phyloP scores from a whole-genome alignment of 2,888 invertebrate species.

The Lasioglossum villosulum region DNA sequence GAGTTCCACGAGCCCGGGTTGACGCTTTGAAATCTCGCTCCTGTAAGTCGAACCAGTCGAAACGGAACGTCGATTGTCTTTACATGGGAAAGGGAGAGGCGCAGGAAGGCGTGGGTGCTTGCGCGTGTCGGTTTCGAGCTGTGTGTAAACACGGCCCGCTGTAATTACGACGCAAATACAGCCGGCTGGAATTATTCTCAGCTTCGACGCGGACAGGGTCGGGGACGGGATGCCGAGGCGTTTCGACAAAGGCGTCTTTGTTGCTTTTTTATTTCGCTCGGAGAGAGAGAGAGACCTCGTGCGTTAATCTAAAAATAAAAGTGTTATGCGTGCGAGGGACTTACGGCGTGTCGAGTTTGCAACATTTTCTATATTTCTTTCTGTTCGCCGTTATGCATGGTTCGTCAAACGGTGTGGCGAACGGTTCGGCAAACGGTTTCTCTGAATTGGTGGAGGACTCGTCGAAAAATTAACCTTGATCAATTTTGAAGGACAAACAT shows the following conservation, averaged over 20 bases:
- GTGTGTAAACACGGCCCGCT: constrained; percentile 15
- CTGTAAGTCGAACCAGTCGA: constrained; percentile 24
- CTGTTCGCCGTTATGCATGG: too few relatives aligned
- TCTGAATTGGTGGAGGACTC: too few relatives aligned
- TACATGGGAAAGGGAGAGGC: neutral
- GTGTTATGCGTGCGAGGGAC: neutral
- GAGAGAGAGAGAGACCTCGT: neutral
- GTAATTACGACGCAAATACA: constrained; percentile 34
- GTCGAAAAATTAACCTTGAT: too few relatives aligned
- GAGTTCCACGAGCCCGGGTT: constrained; percentile 15
- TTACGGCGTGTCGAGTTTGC: neutral
- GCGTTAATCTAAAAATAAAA: neutral
- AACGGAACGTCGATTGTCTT: constrained; percentile 35
- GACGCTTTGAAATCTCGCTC: constrained; percentile 48
- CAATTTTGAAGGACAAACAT: too few relatives aligned
- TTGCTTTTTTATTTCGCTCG: constrained; percentile 1
- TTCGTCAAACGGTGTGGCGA: too few relatives aligned
- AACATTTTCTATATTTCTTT: too few relatives aligned
- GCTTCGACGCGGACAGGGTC: neutral
- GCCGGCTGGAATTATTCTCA: constrained; percentile 22
- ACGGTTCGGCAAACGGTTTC: too few relatives aligned
- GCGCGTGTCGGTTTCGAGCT: neutral
- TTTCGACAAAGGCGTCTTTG: constrained; percentile 8
- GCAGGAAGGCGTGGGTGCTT: neutral
- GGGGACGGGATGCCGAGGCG: neutral